Evolutionary conservation across 2,797 vertebrate genomes (phyloP), one percentile per base, ranked within the genome.

Genomic region (Eurystomus glaucurus): DNA sequence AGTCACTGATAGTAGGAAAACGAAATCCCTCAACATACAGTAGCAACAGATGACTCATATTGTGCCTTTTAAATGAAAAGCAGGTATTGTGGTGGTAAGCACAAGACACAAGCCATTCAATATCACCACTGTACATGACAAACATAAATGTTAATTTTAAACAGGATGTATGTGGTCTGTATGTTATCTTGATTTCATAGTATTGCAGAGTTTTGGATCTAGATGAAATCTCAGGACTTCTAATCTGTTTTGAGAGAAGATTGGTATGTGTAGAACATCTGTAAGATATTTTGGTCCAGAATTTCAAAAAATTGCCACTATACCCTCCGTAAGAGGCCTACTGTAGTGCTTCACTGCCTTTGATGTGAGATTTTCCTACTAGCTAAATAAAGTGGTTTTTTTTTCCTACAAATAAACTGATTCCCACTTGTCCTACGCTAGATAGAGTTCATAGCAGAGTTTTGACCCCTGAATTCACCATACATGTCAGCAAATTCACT

Each of bases 301-400:
- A 64, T 71, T 85, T 60, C 33, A 3, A 8, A 8, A 70, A 75
- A n/a, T 57, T 51, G 4, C 10, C 8, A 9, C 12, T 55, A 2
- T 58, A 29, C 12, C 8, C 14, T 80, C 18, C 0, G 0, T 55
- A 66, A 78, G 14, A n/a, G 21, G 9, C 29, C 19, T 55, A n/a
- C 12, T 71, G 16, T 57, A 35, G 29, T 70, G 64, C 16, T 78
- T 70, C 22, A 18, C 10, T 46, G 33, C 12, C 4, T 81, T 82
- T 75, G 51, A 19, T 48, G 12, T 35, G 64, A 43, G 10, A 28
- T 74, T 65, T 90, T 70, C 6, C 13, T 61, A 37, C 61, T 13
- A 72, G 50, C 6, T 69, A 54, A 82, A 45, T 4, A 46, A 69
- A 88, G 15, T 29, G 7, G 9, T 68, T 64, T 58, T 86, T 54